Base-by-base conservation (phyloP, 2,113 vertebrate species). In the Noturus placidus region DNA sequence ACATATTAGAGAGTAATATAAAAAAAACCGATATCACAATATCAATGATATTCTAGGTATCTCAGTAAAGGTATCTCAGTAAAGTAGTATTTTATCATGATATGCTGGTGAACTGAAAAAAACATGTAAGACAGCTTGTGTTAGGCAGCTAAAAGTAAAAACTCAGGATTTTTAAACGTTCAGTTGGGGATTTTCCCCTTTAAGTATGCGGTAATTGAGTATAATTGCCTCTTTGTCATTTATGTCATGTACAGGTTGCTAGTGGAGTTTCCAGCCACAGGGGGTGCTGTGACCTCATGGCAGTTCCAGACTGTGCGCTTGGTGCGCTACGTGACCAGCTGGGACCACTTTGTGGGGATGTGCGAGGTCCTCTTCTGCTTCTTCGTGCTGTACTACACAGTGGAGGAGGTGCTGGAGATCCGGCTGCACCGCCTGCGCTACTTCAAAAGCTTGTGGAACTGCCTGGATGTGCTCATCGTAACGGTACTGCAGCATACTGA, bases 361-460 rank as follows among this genome's bases (percentile, higher is more conserved):
- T 99, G 98, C 90, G 97, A 99, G 93, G 94, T 99, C 87, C 92
- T 94, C 6, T 99, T 99, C 93, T 98, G 98, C 90, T 92, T 99
- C 20, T 99, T 99, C 92, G 93, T 98, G 91, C 92, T 99, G 22
- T 99, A 99, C 94, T 99, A 99, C 4, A 85, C 96, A 80, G 97
- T 99, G 94, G 98, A 99, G 94, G 98, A 99, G 89, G 93, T 95
- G 85, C 85, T 99, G 92, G 98, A 99, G 95, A 99, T 99, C 88
- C 96, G 92, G 82, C 96, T 99, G 90, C 97, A 99, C 87, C 96
- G 95, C 1, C 93, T 99, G 59, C 95, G 91, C 88, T 99, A 99
- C 93, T 99, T 99, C 94, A 96, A 94, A 91, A 99, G 94, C 92
- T 93, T 97, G 92, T 99, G 98, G 98, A 99, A 99, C 93, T 99